Percentiles rank a stretch among this genome's conserved stretches.
These are phyloP conservation scores for Papilio dardanus DNA, from an alignment of 1,140 invertebrate genomes.

Conservation along the genomic window DNA sequence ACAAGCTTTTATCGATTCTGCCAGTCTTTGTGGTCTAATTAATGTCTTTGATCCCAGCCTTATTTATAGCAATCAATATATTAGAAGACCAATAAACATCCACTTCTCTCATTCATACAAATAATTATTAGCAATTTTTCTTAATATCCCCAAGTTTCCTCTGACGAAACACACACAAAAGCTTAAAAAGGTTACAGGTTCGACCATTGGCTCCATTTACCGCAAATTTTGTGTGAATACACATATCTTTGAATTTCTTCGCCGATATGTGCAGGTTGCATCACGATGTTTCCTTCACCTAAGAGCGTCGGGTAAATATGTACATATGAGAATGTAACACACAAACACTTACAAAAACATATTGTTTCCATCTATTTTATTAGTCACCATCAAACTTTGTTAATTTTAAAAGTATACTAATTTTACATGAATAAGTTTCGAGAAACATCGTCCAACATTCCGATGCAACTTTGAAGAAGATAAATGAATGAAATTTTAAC, in stretches of 20 bases:
- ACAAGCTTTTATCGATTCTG: constrained; percentile 15
- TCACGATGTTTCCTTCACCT: no score
- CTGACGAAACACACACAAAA: no score
- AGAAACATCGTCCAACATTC: not conserved
- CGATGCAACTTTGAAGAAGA: not conserved
- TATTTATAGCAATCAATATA: not conserved
- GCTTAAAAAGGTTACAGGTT: no score
- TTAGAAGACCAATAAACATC: not conserved
- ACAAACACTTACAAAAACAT: not conserved
- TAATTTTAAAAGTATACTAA: not conserved
- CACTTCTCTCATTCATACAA: not conserved
- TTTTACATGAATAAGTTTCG: not conserved
- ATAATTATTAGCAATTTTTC: not conserved
- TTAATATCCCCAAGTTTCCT: no score
- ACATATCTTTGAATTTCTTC: no score
- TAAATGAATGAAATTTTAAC: not conserved
- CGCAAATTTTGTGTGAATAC: no score
- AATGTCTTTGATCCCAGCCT: constrained; percentile 10
- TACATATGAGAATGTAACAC: no score
- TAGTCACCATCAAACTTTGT: no score
- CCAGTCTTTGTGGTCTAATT: constrained; percentile 15
- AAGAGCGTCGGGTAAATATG: no score
- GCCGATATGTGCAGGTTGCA: no score
- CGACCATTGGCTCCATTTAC: no score
- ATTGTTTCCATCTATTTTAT: no score